Evolutionary conservation across 1,140 invertebrate genomes (phyloP).

Genomic region (Carcinoscorpius rotundicauda): DNA sequence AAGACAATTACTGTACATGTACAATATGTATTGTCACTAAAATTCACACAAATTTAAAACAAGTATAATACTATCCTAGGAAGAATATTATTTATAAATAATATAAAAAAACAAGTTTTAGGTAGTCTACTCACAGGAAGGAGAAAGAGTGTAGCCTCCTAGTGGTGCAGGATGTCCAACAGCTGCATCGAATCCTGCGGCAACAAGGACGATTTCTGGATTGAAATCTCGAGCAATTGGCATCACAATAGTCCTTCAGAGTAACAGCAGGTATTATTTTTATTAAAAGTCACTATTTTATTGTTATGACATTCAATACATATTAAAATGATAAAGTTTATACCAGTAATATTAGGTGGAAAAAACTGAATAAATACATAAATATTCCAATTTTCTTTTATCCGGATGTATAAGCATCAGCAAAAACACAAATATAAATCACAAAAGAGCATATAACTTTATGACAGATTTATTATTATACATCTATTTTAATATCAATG

Average conservation of each 20-base stretch:
- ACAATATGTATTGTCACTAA: too few species aligned
- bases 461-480: too few species aligned
- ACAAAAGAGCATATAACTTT: too few species aligned
- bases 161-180: constrained; percentile 84
- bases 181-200: constrained; percentile 94
- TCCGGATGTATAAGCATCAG: not conserved
- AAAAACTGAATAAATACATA: not conserved
- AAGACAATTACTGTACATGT: too few species aligned
- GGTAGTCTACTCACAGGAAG: constrained; percentile 47
- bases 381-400: not conserved
- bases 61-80: not conserved
- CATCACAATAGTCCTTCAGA: constrained; percentile 81
- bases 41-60: too few species aligned
- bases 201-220: constrained; percentile 90
- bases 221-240: constrained; percentile 84
- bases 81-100: too few species aligned
- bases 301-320: not conserved
- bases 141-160: constrained; percentile 84
- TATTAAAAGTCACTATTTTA: not conserved
- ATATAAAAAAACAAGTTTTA: too few species aligned
- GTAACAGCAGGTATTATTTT: constrained; percentile 30
- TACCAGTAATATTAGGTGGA: too few species aligned
- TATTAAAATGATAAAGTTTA: too few species aligned
- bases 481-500: too few species aligned
- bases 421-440: too few species aligned